Conservation (phyloP, 2,797 vertebrate species). For the Lithobates pipiens region DNA sequence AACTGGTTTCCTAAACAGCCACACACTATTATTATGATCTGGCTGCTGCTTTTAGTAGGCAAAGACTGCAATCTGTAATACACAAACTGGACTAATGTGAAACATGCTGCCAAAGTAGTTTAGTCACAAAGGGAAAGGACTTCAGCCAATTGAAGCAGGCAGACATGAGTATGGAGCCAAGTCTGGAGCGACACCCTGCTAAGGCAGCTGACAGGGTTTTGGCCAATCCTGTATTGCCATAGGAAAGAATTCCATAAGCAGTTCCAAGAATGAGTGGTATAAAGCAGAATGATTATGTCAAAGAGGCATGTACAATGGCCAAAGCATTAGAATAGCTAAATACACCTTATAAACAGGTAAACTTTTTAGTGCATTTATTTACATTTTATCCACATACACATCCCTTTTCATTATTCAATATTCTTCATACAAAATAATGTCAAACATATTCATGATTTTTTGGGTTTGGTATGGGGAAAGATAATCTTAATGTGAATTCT, state of each 20-base stretch:
- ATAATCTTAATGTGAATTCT: no score
- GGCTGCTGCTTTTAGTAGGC: not conserved
- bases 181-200: constrained; percentile 52
- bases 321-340: not conserved
- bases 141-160: constrained; percentile 44
- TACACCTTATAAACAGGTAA: not conserved
- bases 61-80: constrained; percentile 7
- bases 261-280: constrained; percentile 20
- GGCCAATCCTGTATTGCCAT: constrained; percentile 40
- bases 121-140: constrained; percentile 51
- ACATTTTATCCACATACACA: not conserved
- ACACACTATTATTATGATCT: constrained; percentile 21
- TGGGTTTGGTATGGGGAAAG: no score
- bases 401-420: no score
- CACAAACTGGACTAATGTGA: constrained; percentile 19
- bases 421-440: no score
- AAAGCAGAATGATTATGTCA: constrained; percentile 43
- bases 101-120: constrained; percentile 44
- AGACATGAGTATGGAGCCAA: constrained; percentile 46
- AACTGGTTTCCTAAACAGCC: constrained; percentile 17
- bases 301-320: not conserved
- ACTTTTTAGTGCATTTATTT: not conserved
- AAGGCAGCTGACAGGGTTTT: constrained; percentile 41
- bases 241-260: constrained; percentile 41
- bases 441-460: no score